Evolutionary conservation across 1,140 invertebrate species (phyloP).

Genomic region (Zophobas morio): DNA sequence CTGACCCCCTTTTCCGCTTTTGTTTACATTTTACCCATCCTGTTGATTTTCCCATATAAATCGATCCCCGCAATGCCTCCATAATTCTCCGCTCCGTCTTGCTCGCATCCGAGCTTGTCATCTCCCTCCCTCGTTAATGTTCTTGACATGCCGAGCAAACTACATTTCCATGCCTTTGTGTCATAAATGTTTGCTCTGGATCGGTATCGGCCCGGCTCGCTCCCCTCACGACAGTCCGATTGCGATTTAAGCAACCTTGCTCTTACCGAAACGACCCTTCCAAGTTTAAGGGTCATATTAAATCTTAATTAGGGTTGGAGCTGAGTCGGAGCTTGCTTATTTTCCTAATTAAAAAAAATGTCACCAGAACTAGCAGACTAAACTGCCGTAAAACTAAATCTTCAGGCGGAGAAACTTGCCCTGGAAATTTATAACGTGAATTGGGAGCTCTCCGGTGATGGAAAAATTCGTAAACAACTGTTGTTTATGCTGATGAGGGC

Average conservation of each 20-base stretch:
- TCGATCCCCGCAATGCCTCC: neutral
- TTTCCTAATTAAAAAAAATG: constrained; percentile 29
- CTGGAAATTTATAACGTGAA: constrained; percentile 23
- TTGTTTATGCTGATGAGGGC: constrained; percentile 30
- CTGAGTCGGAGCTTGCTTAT: neutral
- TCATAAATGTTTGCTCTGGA: constrained; percentile 27
- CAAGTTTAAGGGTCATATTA: constrained; percentile 30
- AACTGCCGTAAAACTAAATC: neutral
- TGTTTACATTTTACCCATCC: no score
- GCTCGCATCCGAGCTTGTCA: constrained; percentile 7
- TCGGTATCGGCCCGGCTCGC: constrained; percentile 36
- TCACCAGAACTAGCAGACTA: neutral
- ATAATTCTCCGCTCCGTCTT: neutral
- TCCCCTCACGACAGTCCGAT: constrained; percentile 6
- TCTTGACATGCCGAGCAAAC: constrained; percentile 9
- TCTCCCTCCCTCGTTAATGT: constrained; percentile 20
- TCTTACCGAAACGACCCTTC: constrained; percentile 9
- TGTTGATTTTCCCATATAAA: no score
- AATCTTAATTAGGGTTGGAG: constrained; percentile 29
- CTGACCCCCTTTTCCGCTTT: no score
- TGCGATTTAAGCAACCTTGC: constrained; percentile 14
- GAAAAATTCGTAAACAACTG: constrained; percentile 33
- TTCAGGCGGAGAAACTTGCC: constrained; percentile 27
- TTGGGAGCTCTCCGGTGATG: neutral
- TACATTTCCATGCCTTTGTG: constrained; percentile 22